phyloP scores from a whole-genome alignment of 1,140 invertebrate species.

The Caligus rogercresseyi region DNA sequence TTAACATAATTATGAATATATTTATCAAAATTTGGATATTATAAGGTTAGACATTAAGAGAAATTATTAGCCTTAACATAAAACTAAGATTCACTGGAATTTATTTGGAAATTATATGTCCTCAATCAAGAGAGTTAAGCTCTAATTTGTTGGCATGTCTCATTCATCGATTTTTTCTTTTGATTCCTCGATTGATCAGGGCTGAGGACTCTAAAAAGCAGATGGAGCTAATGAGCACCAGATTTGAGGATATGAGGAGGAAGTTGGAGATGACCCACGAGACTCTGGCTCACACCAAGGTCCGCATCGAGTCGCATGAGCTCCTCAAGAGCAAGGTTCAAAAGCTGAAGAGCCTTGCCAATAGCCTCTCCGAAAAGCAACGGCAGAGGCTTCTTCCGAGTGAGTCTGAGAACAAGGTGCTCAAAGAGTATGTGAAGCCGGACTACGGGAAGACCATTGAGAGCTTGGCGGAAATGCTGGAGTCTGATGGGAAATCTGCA shows the following conservation, averaged over 20 bases:
- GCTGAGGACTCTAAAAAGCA: background rate
- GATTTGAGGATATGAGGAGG: background rate
- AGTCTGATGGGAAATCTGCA: background rate
- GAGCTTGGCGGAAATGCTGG: background rate
- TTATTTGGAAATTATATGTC: no score
- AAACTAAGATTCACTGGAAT: no score
- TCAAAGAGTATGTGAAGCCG: background rate
- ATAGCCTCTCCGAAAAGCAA: background rate
- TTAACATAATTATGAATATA: no score
- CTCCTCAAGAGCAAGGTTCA: background rate
- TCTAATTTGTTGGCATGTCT: no score
- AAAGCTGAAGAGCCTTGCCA: background rate
- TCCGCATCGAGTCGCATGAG: background rate
- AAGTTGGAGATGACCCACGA: background rate
- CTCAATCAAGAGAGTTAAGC: no score
- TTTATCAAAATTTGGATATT: no score
- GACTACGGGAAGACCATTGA: background rate
- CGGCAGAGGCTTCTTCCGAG: background rate
- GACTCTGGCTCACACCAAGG: background rate
- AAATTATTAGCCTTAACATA: no score
- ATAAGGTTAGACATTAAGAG: no score
- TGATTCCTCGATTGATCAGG: no score
- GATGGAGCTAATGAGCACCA: background rate
- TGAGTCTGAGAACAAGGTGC: background rate
- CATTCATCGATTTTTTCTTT: no score